Conservation (phyloP, 2,113 vertebrate species). For the Protobothrops flavoviridis region DNA sequence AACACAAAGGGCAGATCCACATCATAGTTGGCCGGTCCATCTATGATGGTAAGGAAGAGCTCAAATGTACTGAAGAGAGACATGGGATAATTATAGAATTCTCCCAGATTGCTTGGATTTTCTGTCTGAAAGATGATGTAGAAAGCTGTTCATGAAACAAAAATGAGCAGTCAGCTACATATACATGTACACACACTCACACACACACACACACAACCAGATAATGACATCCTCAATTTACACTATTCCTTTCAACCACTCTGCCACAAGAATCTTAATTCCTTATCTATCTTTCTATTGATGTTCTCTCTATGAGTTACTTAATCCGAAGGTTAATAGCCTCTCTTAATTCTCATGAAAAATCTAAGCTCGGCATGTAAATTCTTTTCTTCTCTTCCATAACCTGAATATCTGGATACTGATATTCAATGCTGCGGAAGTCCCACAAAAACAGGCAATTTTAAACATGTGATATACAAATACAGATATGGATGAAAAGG, state of each 20-base stretch:
- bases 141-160: constrained; percentile 71
- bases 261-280: neutral
- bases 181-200: neutral
- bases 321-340: neutral
- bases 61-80: constrained; percentile 89
- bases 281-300: neutral
- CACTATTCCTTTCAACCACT: neutral
- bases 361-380: neutral
- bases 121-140: constrained; percentile 92
- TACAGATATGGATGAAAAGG: neutral
- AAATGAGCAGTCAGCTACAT: neutral
- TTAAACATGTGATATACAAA: neutral
- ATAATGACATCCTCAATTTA: neutral
- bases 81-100: constrained; percentile 83
- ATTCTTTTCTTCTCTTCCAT: neutral
- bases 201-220: neutral
- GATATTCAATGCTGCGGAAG: neutral
- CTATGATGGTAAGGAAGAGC: constrained; percentile 88
- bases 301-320: neutral
- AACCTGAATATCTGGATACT: neutral
- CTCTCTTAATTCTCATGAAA: neutral
- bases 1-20: constrained; percentile 82
- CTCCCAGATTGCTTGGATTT: constrained; percentile 72
- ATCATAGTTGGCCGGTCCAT: constrained; percentile 86
- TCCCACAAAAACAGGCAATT: neutral